Evolutionary conservation across 2,888 invertebrate genomes (phyloP), one percentile per base, ranked within the genome.

Genomic region (Synergus gifuensis): DNA sequence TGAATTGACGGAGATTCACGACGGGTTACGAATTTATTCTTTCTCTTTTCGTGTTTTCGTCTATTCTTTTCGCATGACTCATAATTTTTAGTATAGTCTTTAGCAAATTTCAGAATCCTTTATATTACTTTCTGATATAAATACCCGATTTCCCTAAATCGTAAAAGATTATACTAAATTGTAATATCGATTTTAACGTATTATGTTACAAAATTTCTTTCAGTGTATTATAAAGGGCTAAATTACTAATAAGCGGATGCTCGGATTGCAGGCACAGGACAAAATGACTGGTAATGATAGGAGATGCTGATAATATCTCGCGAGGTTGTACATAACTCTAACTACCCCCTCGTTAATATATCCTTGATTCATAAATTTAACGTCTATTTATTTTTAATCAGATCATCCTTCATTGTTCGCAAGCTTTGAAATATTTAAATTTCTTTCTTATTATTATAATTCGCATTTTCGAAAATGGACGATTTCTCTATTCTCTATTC

Each of bases 241-340:
- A 69, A 69, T 69, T 69, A 69, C 69, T 49, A 49, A 49, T 69
- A 69, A 69, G 22, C 69, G 69, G 49, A 69, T 69, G 18, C 18
- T 62, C 28, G 28, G 22, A 46, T 67, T 67, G 44, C 22, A 44
- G n/a, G 16, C 16, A 22, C 16, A 46, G 18, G 67, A 67, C 67
- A 28, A 46, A 67, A 67, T 67, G 12, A 66, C 66, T 46, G 12
- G 18, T 67, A 28, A 62, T 62, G 28, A 28, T 62, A 28, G 62
- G 18, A 62, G 62, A 12, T 22, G 14, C 44, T 22, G 22, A 46
- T 67, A 44, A 44, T 67, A 12, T 66, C 18, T 44, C 64, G 5
- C 16, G 9, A 42, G 11, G 4, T 66, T 66, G 4, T 66, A 66
- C 42, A 66, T 66, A 40, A 18, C 18, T 66, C 66, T 66, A 18